Base-by-base conservation (phyloP, 2,113 vertebrate genomes). In the Gopherus evgoodei region DNA sequence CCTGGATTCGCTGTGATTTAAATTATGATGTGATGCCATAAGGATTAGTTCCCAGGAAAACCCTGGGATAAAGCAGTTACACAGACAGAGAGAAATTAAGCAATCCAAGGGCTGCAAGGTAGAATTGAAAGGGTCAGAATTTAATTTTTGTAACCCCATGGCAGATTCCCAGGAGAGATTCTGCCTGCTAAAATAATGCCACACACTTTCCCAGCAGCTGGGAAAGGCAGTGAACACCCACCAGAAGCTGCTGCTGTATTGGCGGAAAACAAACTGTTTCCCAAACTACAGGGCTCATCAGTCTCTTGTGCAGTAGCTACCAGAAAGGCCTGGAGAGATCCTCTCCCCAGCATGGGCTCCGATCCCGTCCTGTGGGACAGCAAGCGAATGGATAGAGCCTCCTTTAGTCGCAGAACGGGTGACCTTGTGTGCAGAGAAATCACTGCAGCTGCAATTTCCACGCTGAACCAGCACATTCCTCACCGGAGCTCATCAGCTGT, bases 11-110 rank as follows among this genome's bases (percentile, higher is more conserved):
- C 22, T 3, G 8, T 38, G 25, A 90, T 56, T 81, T 82, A 76
- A 56, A 2, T 42, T 38, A 59, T n/a, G 80, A 24, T 42, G 24
- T 79, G 72, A 82, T 12, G 11, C 7, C 17, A 19, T 3, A 4
- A 87, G 49, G 75, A 79, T 84, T 65, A 42, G 6, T 1, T 91
- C 84, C 47, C 50, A 17, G 22, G 59, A 94, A 29, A n/a, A 80
- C 83, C 75, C n/a, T 42, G 17, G 38, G 54, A 89, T 87, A 96
- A 94, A 86, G 75, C 79, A 87, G 54, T 54, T 38, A 54, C 65
- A 69, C 44, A 79, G 88, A 90, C 79, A 90, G 72, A 93, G 52
- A 14, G 86, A 83, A 13, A 79, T 59, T 65, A 90, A 84, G 50
- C 72, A 0, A 78, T 75, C 91, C 0, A 0, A 69, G 56, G 54